phyloP scores from a whole-genome alignment of 2,888 invertebrate species.

The Nemapogon koenigi region DNA sequence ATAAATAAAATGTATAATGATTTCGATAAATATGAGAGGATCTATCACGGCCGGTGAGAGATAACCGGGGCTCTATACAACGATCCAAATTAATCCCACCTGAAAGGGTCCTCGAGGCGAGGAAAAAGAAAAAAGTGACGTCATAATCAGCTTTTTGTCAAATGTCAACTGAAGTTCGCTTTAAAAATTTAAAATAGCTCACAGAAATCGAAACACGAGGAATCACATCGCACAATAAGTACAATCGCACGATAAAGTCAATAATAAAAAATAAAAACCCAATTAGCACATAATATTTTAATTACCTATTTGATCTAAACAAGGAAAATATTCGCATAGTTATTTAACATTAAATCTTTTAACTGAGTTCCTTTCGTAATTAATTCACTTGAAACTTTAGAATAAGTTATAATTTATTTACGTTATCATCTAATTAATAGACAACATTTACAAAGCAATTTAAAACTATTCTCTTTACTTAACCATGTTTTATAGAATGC shows the following conservation, averaged over 20 bases:
- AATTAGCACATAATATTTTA: constrained; percentile 1
- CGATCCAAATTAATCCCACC: constrained; percentile 57
- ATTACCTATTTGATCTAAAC: too few relatives aligned
- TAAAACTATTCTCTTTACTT: constrained; percentile 3
- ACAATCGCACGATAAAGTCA: constrained; percentile 25
- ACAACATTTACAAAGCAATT: constrained; percentile 1
- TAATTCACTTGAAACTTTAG: too few relatives aligned
- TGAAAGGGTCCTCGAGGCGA: constrained; percentile 45
- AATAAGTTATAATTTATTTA: too few relatives aligned
- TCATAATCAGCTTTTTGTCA: constrained; percentile 65
- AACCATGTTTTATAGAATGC: constrained; percentile 4
- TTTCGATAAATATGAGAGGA: constrained; percentile 59
- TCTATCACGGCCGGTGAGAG: constrained; percentile 44
- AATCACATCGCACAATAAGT: constrained; percentile 15
- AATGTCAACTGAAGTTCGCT: constrained; percentile 48
- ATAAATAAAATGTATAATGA: constrained; percentile 63
- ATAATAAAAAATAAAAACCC: constrained; percentile 14
- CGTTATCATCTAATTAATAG: background rate
- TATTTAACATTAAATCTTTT: too few relatives aligned
- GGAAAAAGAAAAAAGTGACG: constrained; percentile 50
- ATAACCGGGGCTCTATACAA: constrained; percentile 62
- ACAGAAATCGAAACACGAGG: constrained; percentile 28
- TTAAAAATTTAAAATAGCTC: constrained; percentile 50
- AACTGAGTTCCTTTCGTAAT: too few relatives aligned
- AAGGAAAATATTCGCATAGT: too few relatives aligned